Conservation (phyloP, 2,797 vertebrate species). For the Poecilia velifera region DNA sequence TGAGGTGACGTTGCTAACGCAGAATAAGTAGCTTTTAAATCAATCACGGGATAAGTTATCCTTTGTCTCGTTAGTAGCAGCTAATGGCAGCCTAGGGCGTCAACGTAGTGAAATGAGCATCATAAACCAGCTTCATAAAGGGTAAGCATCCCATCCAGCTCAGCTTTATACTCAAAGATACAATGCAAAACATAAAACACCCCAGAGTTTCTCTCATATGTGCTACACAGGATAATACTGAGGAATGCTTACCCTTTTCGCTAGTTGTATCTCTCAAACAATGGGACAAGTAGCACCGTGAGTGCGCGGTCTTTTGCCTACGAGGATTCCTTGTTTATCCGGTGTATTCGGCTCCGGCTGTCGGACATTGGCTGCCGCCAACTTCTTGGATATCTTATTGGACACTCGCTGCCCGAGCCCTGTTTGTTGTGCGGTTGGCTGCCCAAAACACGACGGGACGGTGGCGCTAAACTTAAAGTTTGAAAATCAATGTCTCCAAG, state of each 20-base stretch:
- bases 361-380: constrained; percentile 71
- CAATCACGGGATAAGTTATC: neutral
- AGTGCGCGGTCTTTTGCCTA: constrained; percentile 45
- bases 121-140: constrained; percentile 9
- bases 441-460: constrained; percentile 12
- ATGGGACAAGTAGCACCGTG: constrained; percentile 56
- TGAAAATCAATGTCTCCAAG: constrained; percentile 11
- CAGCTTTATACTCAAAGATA: constrained; percentile 22
- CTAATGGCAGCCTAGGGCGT: neutral
- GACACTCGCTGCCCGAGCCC: constrained; percentile 25
- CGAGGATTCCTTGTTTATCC: constrained; percentile 51
- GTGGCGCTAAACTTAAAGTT: constrained; percentile 66
- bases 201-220: constrained; percentile 1
- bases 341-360: constrained; percentile 44
- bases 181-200: neutral
- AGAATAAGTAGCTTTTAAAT: neutral
- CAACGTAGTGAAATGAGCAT: constrained; percentile 1
- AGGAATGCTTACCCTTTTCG: constrained; percentile 51
- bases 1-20: constrained; percentile 8
- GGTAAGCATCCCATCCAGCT: constrained; percentile 30
- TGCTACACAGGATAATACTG: neutral
- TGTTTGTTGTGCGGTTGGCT: constrained; percentile 46
- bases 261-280: constrained; percentile 64
- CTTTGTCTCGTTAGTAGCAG: neutral
- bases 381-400: constrained; percentile 63